Evolutionary conservation across 2,797 vertebrate species (phyloP).

Genomic region (Mustela erminea): DNA sequence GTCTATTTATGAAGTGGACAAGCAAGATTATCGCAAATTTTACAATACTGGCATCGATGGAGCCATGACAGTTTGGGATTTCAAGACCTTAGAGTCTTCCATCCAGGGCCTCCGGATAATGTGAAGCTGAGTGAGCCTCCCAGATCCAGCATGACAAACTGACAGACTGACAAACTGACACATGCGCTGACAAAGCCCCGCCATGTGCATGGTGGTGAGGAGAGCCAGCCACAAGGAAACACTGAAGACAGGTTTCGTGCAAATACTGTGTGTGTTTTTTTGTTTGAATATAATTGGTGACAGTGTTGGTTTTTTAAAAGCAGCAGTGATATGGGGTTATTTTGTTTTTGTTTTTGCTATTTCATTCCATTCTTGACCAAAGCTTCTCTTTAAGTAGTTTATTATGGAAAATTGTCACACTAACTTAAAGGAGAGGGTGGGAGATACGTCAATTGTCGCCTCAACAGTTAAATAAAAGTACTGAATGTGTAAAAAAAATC

Average conservation of each 20-base stretch:
- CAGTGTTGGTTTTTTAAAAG: conserved; percentile 89
- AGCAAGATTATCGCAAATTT: conserved; percentile 99
- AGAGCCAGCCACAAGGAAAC: conserved; percentile 87
- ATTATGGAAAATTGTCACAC: conserved; percentile 89
- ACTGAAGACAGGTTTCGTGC: conserved; percentile 88
- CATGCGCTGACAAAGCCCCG: conserved; percentile 59
- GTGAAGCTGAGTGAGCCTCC: conserved; percentile 90
- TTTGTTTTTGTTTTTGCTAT: conserved; percentile 83
- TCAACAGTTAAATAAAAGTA: conserved; percentile 92
- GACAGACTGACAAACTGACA: background rate
- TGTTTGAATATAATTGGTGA: conserved; percentile 85
- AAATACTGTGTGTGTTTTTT: conserved; percentile 77
- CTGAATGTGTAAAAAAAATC: conserved; percentile 21
- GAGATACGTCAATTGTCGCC: conserved; percentile 95
- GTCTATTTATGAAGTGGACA: conserved; percentile 99
- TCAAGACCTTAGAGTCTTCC: conserved; percentile 99
- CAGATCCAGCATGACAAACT: conserved; percentile 87
- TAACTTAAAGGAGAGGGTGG: conserved; percentile 95
- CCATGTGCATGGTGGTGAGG: conserved; percentile 83
- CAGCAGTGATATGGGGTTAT: conserved; percentile 84
- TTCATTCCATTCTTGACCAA: conserved; percentile 95
- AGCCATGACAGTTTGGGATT: conserved; percentile 99
- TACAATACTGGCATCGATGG: conserved; percentile 99
- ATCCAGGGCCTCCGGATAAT: conserved; percentile 99
- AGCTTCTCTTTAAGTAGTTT: conserved; percentile 93